A percentile compares a stretch with the other conserved stretches of the same genome.
These are phyloP conservation scores for Vespertilio murinus DNA, from an alignment of 2,797 vertebrate species.

Conservation along the genomic window DNA sequence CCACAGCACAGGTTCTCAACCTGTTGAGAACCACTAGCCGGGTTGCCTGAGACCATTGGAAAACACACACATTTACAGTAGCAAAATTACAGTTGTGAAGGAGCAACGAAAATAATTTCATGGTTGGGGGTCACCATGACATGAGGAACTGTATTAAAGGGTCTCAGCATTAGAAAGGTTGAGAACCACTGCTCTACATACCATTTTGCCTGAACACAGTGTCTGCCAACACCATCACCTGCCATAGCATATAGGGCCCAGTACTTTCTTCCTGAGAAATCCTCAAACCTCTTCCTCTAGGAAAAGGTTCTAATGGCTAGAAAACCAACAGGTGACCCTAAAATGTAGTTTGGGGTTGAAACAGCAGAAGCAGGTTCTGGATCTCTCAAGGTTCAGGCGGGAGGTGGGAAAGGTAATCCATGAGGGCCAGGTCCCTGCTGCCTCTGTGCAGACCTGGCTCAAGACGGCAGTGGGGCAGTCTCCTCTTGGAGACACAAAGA, in stretches of 20 bases:
- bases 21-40: too few species aligned
- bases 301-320: neutral
- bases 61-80: too few species aligned
- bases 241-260: neutral
- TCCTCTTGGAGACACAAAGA: neutral
- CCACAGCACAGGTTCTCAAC: too few species aligned
- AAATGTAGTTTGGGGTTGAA: neutral
- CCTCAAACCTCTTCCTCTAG: neutral
- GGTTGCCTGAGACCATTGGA: too few species aligned
- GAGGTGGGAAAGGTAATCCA: neutral
- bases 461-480: neutral
- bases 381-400: neutral
- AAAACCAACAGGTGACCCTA: neutral
- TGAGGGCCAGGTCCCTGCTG: neutral
- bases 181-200: neutral
- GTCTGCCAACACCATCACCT: neutral
- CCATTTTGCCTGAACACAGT: slow-evolving; percentile 24
- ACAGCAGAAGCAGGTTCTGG: neutral
- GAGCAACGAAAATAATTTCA: too few species aligned
- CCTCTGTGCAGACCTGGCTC: neutral
- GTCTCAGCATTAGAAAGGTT: too few species aligned
- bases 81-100: too few species aligned
- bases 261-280: neutral
- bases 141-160: too few species aligned
- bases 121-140: too few species aligned